phyloP scores from a whole-genome alignment of 2,888 invertebrate species.

The Ceramica pisi region DNA sequence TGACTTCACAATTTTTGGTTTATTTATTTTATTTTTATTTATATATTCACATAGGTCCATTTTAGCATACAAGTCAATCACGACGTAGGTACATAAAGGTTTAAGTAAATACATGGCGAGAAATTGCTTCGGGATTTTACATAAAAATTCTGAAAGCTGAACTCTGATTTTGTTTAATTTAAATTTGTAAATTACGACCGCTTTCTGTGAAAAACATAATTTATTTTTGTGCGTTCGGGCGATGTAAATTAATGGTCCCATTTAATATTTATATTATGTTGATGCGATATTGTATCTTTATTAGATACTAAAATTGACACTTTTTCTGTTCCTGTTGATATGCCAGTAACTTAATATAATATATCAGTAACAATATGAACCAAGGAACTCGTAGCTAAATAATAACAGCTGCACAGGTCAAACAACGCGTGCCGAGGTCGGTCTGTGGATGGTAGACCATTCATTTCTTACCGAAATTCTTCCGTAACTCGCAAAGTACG shows the following conservation, averaged over 20 bases:
- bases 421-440: neutral
- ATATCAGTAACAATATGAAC: too few species aligned
- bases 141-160: slow-evolving; percentile 9
- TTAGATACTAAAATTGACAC: neutral
- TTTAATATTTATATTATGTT: slow-evolving; percentile 7
- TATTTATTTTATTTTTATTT: too few species aligned
- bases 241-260: slow-evolving; percentile 23
- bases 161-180: slow-evolving; percentile 24
- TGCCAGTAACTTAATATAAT: neutral
- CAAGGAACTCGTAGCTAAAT: neutral
- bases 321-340: neutral
- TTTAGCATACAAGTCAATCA: neutral
- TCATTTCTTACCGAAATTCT: too few species aligned
- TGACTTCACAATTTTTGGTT: neutral
- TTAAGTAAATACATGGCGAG: neutral
- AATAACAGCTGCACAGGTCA: neutral
- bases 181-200: slow-evolving; percentile 23
- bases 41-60: neutral
- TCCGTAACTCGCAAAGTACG: too few species aligned
- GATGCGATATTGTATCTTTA: slow-evolving; percentile 7
- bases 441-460: too few species aligned
- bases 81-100: neutral
- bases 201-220: slow-evolving; percentile 29
- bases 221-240: slow-evolving; percentile 16
- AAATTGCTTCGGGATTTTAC: neutral